Conservation (phyloP, 2,113 vertebrate genomes). For the Lepus timidus region DNA sequence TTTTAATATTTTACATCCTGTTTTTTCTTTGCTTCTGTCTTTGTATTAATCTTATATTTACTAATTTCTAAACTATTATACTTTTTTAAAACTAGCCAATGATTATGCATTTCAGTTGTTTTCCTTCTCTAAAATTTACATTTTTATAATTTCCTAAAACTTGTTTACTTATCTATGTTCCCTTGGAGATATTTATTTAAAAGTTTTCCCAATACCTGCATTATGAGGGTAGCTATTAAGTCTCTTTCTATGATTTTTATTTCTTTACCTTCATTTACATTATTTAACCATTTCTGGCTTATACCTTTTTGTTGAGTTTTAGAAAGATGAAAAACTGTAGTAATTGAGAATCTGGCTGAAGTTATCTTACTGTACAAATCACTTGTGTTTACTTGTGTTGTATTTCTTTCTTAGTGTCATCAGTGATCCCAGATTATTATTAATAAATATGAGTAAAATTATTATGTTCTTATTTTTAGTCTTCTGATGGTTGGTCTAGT, state of each 20-base stretch:
- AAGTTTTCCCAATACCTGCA: background rate
- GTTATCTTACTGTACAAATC: background rate
- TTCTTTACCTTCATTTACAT: too few species aligned
- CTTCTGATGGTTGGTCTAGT: fast-evolving
- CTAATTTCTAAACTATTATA: background rate
- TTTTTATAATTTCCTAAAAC: background rate
- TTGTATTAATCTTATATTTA: background rate
- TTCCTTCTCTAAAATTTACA: background rate
- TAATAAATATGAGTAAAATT: background rate
- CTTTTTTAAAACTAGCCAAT: background rate
- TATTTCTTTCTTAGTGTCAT: background rate
- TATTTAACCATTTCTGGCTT: background rate
- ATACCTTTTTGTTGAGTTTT: background rate
- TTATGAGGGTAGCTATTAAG: background rate
- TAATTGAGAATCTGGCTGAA: background rate
- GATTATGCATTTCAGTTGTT: background rate
- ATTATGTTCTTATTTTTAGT: background rate
- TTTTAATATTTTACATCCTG: background rate
- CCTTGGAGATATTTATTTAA: background rate
- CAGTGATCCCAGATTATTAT: background rate
- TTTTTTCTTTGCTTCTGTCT: background rate
- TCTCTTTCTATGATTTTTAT: background rate
- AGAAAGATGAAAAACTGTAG: background rate
- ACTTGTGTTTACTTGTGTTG: background rate
- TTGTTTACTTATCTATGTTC: background rate